Conservation (phyloP, 1,140 invertebrate species). For the Aphaenogaster ashmeadi region DNA sequence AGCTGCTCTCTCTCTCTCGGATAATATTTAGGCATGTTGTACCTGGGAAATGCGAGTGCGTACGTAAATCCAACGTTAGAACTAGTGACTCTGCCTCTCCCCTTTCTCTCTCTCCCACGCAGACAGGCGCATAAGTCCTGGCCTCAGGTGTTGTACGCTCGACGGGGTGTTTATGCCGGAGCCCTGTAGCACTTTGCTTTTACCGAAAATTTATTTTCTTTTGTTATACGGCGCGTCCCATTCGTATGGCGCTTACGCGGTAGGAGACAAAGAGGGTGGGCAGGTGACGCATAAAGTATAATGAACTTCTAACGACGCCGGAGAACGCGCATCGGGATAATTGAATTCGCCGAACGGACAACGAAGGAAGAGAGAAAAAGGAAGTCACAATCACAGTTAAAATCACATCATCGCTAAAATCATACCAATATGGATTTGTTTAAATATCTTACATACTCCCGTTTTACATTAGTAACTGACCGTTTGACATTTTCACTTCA, state of each 20-base stretch:
- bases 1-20: too few relatives aligned
- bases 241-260: slow-evolving; percentile 16
- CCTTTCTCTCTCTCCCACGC: slow-evolving; percentile 5
- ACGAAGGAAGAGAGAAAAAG: not conserved
- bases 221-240: slow-evolving; percentile 34
- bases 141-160: slow-evolving; percentile 73
- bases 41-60: slow-evolving; percentile 32
- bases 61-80: slow-evolving; percentile 69
- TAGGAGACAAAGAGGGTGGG: slow-evolving; percentile 12
- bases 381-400: too few relatives aligned
- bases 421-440: too few relatives aligned
- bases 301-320: slow-evolving; percentile 44
- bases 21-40: slow-evolving; percentile 10
- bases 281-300: slow-evolving; percentile 52
- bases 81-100: slow-evolving; percentile 18
- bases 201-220: slow-evolving; percentile 75
- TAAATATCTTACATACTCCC: too few relatives aligned
- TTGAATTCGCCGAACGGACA: slow-evolving; percentile 13
- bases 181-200: slow-evolving; percentile 72
- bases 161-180: slow-evolving; percentile 71
- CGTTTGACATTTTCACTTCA: too few relatives aligned
- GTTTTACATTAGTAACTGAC: too few relatives aligned
- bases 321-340: slow-evolving; percentile 15
- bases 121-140: slow-evolving; percentile 68
- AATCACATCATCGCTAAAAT: too few relatives aligned